Evolutionary conservation across 2,888 invertebrate genomes (phyloP).

Genomic region (Smittia aterrima): DNA sequence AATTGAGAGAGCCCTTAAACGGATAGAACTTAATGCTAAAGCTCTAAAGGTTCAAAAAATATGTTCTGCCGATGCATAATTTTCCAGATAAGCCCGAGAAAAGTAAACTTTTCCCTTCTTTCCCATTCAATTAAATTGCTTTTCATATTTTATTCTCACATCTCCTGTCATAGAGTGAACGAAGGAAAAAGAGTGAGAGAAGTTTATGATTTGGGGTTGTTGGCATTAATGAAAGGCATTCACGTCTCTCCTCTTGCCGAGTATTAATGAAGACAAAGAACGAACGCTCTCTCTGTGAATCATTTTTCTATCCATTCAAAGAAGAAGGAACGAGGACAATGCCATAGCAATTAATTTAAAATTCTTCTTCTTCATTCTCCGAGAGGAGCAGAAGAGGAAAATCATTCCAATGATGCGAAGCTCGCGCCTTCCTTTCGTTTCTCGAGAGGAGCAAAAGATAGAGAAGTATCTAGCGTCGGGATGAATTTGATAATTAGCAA

Average conservation of each 20-base stretch:
- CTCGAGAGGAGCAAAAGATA: too few relatives aligned
- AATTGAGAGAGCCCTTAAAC: too few relatives aligned
- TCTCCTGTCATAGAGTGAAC: slow-evolving; percentile 36
- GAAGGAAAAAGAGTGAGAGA: too few relatives aligned
- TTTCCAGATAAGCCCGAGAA: background rate
- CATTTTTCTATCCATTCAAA: background rate
- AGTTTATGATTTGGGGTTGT: slow-evolving; percentile 40
- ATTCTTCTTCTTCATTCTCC: background rate
- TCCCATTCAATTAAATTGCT: slow-evolving; percentile 39
- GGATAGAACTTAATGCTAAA: too few relatives aligned
- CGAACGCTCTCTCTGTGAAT: background rate
- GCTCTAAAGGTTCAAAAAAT: background rate
- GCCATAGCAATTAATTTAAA: slow-evolving; percentile 25
- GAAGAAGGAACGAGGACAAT: background rate
- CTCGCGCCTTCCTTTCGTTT: too few relatives aligned
- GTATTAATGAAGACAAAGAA: background rate
- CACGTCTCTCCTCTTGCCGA: too few relatives aligned
- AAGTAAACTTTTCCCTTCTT: slow-evolving; percentile 6
- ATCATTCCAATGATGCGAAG: too few relatives aligned
- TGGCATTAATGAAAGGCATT: slow-evolving; percentile 4
- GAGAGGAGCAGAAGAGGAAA: background rate
- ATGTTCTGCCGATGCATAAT: slow-evolving; percentile 31
- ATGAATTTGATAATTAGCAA: slow-evolving; percentile 41
- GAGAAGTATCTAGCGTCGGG: too few relatives aligned
- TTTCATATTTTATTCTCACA: slow-evolving; percentile 32